These are phyloP conservation scores for Cinara cedri DNA, from an alignment of 2,888 invertebrate species.

Conservation along the genomic window DNA sequence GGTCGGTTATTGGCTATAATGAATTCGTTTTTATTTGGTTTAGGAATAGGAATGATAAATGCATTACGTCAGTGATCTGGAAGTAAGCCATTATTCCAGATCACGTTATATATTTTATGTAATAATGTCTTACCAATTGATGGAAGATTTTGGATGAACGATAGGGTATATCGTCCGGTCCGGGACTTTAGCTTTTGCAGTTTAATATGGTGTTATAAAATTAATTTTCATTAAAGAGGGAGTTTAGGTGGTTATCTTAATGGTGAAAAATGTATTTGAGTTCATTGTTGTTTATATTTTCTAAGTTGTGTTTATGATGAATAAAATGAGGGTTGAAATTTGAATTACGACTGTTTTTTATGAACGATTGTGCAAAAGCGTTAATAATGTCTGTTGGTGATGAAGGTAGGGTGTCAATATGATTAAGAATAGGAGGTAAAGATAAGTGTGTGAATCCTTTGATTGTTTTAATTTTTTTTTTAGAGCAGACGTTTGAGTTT, in stretches of 20 bases:
- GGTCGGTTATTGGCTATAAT: constrained; percentile 7
- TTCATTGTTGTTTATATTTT: not conserved
- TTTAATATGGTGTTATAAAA: not conserved
- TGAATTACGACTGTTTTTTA: not conserved
- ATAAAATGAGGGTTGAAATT: not conserved
- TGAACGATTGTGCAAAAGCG: not conserved
- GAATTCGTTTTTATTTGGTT: constrained; percentile 4
- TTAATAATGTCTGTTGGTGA: not conserved
- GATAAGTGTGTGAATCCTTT: not conserved
- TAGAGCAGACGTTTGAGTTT: not conserved
- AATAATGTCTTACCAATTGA: not conserved
- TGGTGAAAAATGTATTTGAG: not conserved
- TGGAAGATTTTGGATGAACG: not conserved
- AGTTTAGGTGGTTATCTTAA: not conserved
- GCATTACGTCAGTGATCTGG: not conserved
- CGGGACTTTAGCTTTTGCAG: constrained; percentile 24
- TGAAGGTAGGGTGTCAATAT: constrained; percentile 1
- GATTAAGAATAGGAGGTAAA: not conserved
- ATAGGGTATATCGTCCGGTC: constrained; percentile 15
- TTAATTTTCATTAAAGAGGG: constrained; percentile 7
- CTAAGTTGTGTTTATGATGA: not conserved
- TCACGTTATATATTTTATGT: not conserved
- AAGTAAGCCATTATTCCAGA: not conserved
- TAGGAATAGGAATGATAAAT: not conserved
- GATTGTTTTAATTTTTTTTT: constrained; percentile 10